A percentile compares a stretch with the other conserved stretches of the same genome.
Evolutionary conservation across 2,113 vertebrate species (phyloP).

Genomic region (Daphoenositta chrysoptera): DNA sequence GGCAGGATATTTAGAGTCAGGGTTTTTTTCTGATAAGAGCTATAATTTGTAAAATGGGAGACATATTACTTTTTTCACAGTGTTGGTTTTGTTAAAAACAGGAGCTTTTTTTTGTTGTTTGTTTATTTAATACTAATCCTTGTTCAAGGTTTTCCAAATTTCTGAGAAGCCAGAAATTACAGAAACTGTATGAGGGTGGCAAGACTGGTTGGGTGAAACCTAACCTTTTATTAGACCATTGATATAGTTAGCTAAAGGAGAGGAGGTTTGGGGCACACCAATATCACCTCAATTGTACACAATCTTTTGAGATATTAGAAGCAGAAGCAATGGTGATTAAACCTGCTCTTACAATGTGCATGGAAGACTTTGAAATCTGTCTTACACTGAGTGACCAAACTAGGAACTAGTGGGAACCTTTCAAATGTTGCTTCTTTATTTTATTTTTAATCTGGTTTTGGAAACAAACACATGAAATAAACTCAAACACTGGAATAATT

Average conservation of each 20-base stretch:
- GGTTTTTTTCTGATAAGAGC: neutral
- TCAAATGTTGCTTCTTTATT: neutral
- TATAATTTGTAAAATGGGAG: neutral
- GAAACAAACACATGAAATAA: neutral
- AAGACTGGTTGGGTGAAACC: neutral
- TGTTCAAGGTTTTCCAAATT: neutral
- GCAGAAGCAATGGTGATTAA: neutral
- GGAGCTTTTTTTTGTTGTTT: neutral
- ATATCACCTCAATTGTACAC: neutral
- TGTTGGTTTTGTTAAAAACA: neutral
- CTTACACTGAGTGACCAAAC: neutral
- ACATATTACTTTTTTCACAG: neutral
- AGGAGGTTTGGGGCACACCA: neutral
- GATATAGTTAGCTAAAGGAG: neutral
- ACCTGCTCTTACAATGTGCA: neutral
- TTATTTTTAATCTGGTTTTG: neutral
- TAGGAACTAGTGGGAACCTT: neutral
- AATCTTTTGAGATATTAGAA: neutral
- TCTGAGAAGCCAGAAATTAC: neutral
- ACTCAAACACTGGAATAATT: neutral
- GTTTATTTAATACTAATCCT: neutral
- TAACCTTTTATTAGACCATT: neutral
- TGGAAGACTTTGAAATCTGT: neutral
- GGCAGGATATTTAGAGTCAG: neutral
- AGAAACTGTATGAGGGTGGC: neutral